phyloP scores from a whole-genome alignment of 2,113 vertebrate genomes.

The Urocolius indicus region DNA sequence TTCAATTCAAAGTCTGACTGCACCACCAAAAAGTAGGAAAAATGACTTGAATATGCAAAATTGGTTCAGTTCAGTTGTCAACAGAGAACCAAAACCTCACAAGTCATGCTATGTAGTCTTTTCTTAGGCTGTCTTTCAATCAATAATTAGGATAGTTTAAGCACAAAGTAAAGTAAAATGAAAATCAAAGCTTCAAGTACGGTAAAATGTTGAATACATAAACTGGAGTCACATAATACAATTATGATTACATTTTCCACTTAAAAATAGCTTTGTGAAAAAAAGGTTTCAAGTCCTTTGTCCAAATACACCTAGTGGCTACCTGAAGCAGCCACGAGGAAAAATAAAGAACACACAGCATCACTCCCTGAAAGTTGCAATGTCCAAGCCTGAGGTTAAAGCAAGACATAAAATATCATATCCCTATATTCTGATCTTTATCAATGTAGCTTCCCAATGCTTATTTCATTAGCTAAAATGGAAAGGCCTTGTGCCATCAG shows the following conservation, averaged over 20 bases:
- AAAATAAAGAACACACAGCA: neutral
- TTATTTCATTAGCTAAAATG: neutral
- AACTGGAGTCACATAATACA: neutral
- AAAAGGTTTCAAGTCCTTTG: neutral
- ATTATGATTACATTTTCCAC: neutral
- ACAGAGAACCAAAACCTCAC: neutral
- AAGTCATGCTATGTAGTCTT: neutral
- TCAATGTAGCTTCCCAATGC: neutral
- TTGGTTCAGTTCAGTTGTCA: neutral
- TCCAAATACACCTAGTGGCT: neutral
- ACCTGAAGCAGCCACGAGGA: neutral
- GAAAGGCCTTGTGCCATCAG: neutral
- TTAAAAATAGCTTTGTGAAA: neutral
- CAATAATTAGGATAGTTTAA: neutral
- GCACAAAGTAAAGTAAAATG: neutral
- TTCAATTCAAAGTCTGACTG: neutral
- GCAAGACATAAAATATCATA: accelerated
- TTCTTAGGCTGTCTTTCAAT: neutral
- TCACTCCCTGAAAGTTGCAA: neutral
- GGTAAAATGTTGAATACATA: neutral
- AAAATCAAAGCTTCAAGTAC: neutral
- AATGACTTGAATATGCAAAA: neutral
- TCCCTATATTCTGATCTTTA: neutral
- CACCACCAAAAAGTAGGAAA: neutral
- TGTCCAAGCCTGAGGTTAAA: neutral